Conservation (phyloP, 2,888 invertebrate genomes). For the Ectemnius cavifrons region DNA sequence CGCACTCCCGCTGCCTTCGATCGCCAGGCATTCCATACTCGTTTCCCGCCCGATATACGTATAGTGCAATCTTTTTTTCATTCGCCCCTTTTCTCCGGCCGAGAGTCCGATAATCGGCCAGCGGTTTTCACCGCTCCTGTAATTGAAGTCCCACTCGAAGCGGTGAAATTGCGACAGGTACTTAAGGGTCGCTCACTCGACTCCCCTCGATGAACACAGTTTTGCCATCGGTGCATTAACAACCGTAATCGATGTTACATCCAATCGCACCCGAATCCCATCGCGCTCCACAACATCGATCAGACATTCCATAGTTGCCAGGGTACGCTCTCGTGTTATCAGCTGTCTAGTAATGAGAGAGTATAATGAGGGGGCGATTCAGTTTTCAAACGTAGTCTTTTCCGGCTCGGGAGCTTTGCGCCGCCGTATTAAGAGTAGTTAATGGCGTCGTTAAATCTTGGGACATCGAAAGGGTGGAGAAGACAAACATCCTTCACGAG, state of each 20-base stretch:
- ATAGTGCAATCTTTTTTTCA: not conserved
- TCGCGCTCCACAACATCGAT: too few species aligned
- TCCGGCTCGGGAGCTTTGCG: too few species aligned
- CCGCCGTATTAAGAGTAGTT: too few species aligned
- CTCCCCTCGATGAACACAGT: not conserved
- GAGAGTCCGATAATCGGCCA: not conserved
- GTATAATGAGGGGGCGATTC: too few species aligned
- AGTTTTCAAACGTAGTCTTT: too few species aligned
- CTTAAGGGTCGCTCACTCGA: not conserved
- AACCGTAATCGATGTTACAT: not conserved
- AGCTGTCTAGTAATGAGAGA: too few species aligned
- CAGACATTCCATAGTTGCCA: too few species aligned
- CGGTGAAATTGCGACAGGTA: constrained; percentile 3
- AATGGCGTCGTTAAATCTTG: too few species aligned
- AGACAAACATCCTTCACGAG: too few species aligned
- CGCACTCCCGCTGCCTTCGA: constrained; percentile 3
- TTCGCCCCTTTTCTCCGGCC: not conserved
- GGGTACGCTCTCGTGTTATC: too few species aligned
- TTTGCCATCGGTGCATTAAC: constrained; percentile 1
- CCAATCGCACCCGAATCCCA: not conserved
- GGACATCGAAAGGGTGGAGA: too few species aligned
- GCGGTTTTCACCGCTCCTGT: constrained; percentile 1
- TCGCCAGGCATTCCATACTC: not conserved
- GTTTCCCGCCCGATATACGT: too few species aligned
- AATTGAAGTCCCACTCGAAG: not conserved